Percentiles rank a stretch among this genome's conserved stretches.
phyloP scores from a whole-genome alignment of 2,797 vertebrate species.

The Kryptolebias ocellatus region DNA sequence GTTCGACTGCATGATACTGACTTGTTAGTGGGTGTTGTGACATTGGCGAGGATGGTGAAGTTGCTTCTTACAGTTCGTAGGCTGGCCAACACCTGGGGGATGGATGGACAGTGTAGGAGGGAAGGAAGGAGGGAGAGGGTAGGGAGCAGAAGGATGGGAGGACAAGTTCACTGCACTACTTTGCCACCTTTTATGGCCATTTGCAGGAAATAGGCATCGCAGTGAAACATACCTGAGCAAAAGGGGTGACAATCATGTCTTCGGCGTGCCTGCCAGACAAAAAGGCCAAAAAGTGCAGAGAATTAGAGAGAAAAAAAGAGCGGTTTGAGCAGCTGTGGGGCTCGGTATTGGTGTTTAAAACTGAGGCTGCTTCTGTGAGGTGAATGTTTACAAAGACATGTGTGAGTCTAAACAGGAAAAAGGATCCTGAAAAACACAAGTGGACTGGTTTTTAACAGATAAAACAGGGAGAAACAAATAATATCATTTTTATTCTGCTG shows the following conservation, averaged over 20 bases:
- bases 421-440: conserved; percentile 28
- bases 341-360: conserved; percentile 50
- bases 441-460: conserved; percentile 29
- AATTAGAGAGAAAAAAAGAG: conserved; percentile 25
- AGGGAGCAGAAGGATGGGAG: not conserved
- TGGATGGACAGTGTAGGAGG: conserved; percentile 64
- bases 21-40: conserved; percentile 92
- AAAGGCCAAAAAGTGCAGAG: conserved; percentile 6
- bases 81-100: conserved; percentile 92
- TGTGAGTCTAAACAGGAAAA: conserved; percentile 57
- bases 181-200: conserved; percentile 42
- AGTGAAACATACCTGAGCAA: conserved; percentile 88
- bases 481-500: conserved; percentile 41
- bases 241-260: conserved; percentile 95
- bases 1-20: conserved; percentile 83
- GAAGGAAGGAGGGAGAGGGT: conserved; percentile 21
- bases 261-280: conserved; percentile 85
- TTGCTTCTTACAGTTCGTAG: conserved; percentile 95
- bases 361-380: conserved; percentile 38
- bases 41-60: conserved; percentile 95
- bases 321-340: conserved; percentile 12
- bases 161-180: conserved; percentile 64
- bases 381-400: conserved; percentile 51
- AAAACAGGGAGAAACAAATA: conserved; percentile 36
- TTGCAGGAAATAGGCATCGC: conserved; percentile 42